Conservation (phyloP, 2,888 invertebrate genomes). For the Tridacna crocea region DNA sequence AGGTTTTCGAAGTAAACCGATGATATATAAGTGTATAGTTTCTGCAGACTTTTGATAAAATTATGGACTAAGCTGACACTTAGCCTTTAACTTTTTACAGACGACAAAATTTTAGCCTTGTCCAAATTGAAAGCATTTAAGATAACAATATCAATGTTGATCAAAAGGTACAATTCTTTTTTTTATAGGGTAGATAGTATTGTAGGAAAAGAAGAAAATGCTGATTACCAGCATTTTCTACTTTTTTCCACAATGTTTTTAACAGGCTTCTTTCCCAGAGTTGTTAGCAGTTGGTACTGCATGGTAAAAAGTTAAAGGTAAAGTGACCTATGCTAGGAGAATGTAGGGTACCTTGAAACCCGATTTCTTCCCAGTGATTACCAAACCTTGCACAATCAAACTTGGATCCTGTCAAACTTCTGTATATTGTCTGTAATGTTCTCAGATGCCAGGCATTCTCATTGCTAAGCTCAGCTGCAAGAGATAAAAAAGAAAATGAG, state of each 20-base stretch:
- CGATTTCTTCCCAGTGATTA: slow-evolving; percentile 86
- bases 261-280: background rate
- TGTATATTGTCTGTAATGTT: slow-evolving; percentile 85
- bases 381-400: slow-evolving; percentile 85
- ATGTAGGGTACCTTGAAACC: slow-evolving; percentile 85
- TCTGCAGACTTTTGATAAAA: too few relatives aligned
- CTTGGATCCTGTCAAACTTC: slow-evolving; percentile 84
- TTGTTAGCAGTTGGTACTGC: too few relatives aligned
- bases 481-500: background rate
- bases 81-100: too few relatives aligned
- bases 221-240: background rate
- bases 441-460: slow-evolving; percentile 83
- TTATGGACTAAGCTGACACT: too few relatives aligned
- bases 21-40: too few relatives aligned
- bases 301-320: too few relatives aligned
- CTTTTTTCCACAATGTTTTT: background rate
- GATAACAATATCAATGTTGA: too few relatives aligned
- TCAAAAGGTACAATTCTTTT: too few relatives aligned
- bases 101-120: too few relatives aligned
- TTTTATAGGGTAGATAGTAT: background rate
- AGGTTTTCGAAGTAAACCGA: too few relatives aligned
- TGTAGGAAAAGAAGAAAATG: background rate
- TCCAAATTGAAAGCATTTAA: too few relatives aligned
- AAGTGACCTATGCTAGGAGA: too few relatives aligned
- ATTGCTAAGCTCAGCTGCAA: slow-evolving; percentile 84